Conservation (phyloP, 2,113 vertebrate genomes). For the Corythornis cristatus region DNA sequence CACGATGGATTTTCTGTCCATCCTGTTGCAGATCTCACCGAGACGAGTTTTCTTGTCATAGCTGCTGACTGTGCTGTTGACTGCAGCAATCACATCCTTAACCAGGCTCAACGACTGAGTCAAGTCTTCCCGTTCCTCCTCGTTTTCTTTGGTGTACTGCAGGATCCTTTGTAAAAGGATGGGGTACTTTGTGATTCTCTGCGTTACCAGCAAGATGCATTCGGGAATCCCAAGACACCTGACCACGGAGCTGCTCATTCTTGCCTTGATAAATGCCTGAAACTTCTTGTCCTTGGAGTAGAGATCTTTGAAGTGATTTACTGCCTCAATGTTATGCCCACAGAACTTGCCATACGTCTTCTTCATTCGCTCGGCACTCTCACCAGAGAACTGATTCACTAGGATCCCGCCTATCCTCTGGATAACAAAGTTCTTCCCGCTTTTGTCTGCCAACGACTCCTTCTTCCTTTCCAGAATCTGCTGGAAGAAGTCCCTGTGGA, state of each 20-base stretch:
- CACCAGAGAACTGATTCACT: slow-evolving; percentile 91
- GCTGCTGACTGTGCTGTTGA: slow-evolving; percentile 92
- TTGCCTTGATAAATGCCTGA: slow-evolving; percentile 95
- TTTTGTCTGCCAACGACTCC: slow-evolving; percentile 78
- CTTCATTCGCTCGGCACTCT: slow-evolving; percentile 88
- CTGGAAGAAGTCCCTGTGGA: slow-evolving; percentile 90
- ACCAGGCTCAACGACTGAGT: slow-evolving; percentile 84
- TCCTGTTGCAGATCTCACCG: slow-evolving; percentile 87
- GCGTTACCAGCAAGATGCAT: slow-evolving; percentile 95
- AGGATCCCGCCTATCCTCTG: slow-evolving; percentile 90
- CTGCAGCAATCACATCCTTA: slow-evolving; percentile 88
- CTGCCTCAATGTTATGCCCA: slow-evolving; percentile 93
- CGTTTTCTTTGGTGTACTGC: slow-evolving; percentile 92
- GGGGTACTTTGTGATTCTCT: slow-evolving; percentile 97
- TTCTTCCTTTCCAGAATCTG: slow-evolving; percentile 91
- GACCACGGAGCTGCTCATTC: slow-evolving; percentile 93
- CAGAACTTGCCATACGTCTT: slow-evolving; percentile 93
- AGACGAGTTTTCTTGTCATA: slow-evolving; percentile 91
- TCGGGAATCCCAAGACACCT: slow-evolving; percentile 94
- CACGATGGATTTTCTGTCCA: slow-evolving; percentile 95
- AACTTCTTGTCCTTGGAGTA: slow-evolving; percentile 92
- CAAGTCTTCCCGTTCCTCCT: slow-evolving; percentile 85
- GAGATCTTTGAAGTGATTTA: slow-evolving; percentile 94
- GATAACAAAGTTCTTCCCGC: slow-evolving; percentile 85
- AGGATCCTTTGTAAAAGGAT: slow-evolving; percentile 92